These are phyloP conservation scores for Xiphophorus maculatus DNA, from an alignment of 2,113 vertebrate genomes.

Conservation along the genomic window DNA sequence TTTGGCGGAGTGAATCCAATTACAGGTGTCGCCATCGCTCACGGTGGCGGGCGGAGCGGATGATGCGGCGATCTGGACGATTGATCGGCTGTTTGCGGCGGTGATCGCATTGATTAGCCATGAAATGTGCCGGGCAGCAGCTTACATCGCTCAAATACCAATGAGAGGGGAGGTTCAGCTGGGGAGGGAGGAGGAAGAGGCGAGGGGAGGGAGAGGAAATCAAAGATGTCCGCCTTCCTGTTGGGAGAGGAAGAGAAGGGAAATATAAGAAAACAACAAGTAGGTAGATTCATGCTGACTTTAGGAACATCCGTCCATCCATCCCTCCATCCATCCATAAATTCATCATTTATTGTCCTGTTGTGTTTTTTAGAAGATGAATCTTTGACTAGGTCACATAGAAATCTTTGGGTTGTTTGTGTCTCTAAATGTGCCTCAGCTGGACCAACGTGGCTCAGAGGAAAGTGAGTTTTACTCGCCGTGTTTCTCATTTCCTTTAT, in stretches of 20 bases:
- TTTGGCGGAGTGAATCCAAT: conserved; percentile 68
- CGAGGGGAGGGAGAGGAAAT: not conserved
- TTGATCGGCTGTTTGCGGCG: conserved; percentile 58
- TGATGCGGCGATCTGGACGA: conserved; percentile 48
- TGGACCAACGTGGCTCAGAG: not conserved
- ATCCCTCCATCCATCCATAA: no score
- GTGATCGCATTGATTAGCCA: conserved; percentile 61
- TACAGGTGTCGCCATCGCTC: conserved; percentile 66
- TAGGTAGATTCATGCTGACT: not conserved
- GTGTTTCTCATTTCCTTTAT: conserved; percentile 1
- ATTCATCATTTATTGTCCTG: no score
- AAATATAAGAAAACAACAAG: not conserved
- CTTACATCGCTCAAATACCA: conserved; percentile 46
- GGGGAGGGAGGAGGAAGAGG: no score
- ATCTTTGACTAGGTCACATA: no score
- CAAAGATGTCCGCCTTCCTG: not conserved
- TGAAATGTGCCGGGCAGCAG: conserved; percentile 21
- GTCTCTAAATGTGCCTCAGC: conserved; percentile 1
- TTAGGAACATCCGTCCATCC: not conserved
- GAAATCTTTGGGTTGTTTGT: no score
- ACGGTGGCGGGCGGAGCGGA: conserved; percentile 46
- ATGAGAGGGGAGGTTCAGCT: conserved; percentile 19
- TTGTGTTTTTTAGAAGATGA: no score
- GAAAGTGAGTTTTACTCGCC: not conserved
- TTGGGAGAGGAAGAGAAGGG: not conserved